Percentiles rank a stretch among this genome's conserved stretches.
These are phyloP conservation scores for Folsomia manolachei DNA, from an alignment of 2,888 invertebrate species.

Conservation along the genomic window DNA sequence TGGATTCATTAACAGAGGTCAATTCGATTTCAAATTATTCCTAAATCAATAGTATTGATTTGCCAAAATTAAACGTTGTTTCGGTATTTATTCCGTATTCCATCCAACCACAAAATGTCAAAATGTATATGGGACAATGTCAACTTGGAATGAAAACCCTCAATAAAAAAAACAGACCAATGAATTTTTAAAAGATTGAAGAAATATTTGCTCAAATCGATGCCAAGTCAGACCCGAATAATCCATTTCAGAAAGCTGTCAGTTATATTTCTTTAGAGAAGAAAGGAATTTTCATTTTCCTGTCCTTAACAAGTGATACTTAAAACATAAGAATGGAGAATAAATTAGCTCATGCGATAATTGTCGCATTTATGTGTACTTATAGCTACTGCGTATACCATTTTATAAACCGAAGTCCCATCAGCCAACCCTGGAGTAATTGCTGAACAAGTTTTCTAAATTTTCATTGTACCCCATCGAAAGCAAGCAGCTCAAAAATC, in stretches of 20 bases:
- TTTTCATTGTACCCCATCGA: too few species aligned
- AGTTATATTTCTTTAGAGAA: too few species aligned
- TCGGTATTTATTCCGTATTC: too few species aligned
- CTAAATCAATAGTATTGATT: background rate
- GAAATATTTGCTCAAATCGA: background rate
- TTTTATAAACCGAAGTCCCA: constrained; percentile 25
- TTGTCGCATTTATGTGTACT: constrained; percentile 21
- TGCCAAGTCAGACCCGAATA: too few species aligned
- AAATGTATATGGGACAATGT: background rate
- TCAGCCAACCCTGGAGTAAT: too few species aligned
- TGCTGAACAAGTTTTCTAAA: too few species aligned
- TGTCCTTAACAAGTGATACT: too few species aligned
- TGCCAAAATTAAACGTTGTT: too few species aligned
- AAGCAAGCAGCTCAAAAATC: too few species aligned
- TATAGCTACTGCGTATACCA: constrained; percentile 34
- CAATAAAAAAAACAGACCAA: too few species aligned
- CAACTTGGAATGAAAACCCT: background rate
- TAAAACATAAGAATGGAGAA: constrained; percentile 31
- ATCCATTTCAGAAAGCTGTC: too few species aligned
- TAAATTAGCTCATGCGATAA: constrained; percentile 30
- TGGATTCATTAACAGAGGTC: background rate
- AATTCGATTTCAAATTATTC: background rate
- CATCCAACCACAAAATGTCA: background rate
- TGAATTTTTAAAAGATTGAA: background rate
- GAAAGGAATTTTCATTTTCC: too few species aligned